phyloP scores from a whole-genome alignment of 2,113 vertebrate genomes.

The Meriones unguiculatus region DNA sequence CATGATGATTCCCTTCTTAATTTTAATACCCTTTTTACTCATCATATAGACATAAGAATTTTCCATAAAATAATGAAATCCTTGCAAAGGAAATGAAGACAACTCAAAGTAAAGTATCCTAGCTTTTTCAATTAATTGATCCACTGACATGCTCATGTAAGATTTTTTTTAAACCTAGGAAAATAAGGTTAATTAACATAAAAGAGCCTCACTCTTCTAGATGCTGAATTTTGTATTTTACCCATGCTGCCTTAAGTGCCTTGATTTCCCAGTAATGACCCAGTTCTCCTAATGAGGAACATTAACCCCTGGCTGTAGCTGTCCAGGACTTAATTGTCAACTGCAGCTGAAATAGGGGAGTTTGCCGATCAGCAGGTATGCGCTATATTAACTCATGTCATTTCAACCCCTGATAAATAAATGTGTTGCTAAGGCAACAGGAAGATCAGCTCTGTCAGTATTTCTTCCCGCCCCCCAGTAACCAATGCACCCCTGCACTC shows the following conservation, averaged over 20 bases:
- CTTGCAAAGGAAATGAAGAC: conserved; percentile 92
- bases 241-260: conserved; percentile 97
- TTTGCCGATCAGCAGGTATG: conserved; percentile 96
- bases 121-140: conserved; percentile 97
- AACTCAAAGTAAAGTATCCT: conserved; percentile 95
- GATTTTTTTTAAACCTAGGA: conserved; percentile 95
- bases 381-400: conserved; percentile 95
- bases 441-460: conserved; percentile 87
- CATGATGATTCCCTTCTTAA: conserved; percentile 98
- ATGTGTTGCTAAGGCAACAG: conserved; percentile 94
- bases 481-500: conserved; percentile 55
- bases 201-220: conserved; percentile 94
- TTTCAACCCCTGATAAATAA: conserved; percentile 94
- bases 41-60: conserved; percentile 98
- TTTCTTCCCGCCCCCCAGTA: conserved; percentile 76
- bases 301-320: conserved; percentile 99
- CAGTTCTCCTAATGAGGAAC: conserved; percentile 99
- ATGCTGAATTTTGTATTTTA: conserved; percentile 96
- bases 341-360: conserved; percentile 95
- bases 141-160: conserved; percentile 95
- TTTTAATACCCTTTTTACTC: conserved; percentile 99
- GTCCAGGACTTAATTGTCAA: conserved; percentile 99
- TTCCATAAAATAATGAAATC: conserved; percentile 94
- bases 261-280: conserved; percentile 99
- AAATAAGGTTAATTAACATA: conserved; percentile 99